Evolutionary conservation across 2,888 invertebrate species (phyloP), one percentile per base, ranked within the genome.

Genomic region (Melinaea marsaeus): DNA sequence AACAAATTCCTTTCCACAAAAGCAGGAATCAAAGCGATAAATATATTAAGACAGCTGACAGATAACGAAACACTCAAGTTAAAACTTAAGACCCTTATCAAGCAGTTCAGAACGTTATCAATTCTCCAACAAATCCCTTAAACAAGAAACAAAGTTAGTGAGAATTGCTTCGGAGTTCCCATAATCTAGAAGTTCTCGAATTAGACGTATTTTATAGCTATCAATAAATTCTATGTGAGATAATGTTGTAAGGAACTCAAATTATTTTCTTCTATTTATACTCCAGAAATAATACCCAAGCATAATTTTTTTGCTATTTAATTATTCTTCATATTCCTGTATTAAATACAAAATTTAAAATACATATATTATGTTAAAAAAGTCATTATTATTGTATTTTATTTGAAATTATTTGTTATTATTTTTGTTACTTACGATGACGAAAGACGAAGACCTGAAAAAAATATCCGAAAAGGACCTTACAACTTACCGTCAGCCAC

Each of bases 61-160:
- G 68, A 69, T 67, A 67, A 66, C 60, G 61, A 61, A 65, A 63
- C 65, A 61, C 55, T 61, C 64, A 61, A 60, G 58, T 58, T 60
- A 33, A 58, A 71, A 68, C 67, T 70, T 68, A 56, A 62, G 54
- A 62, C 65, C 54, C 69, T 67, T 72, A 71, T 72, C 71, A 63
- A 64, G 55, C 67, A 60, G 65, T 70, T 68, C 60, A 60, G 64
- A 57, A 55, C 64, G 69, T 64, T 72, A 69, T 71, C 71, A 37
- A 67, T 69, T 67, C 51, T 37, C 22, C 55, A 47, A 64, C 58
- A 61, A 64, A 58, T 55, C 58, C 55, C 64, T 47, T 64, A 48
- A n/a, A 11, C 35, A 58, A 57, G 60, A 57, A 63, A 60, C 63
- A 63, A 63, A 63, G 57, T 63, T 63, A 63, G 63, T 63, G 63